These are phyloP conservation scores for Crocuta crocuta DNA, from an alignment of 2,113 vertebrate species.

Conservation along the genomic window DNA sequence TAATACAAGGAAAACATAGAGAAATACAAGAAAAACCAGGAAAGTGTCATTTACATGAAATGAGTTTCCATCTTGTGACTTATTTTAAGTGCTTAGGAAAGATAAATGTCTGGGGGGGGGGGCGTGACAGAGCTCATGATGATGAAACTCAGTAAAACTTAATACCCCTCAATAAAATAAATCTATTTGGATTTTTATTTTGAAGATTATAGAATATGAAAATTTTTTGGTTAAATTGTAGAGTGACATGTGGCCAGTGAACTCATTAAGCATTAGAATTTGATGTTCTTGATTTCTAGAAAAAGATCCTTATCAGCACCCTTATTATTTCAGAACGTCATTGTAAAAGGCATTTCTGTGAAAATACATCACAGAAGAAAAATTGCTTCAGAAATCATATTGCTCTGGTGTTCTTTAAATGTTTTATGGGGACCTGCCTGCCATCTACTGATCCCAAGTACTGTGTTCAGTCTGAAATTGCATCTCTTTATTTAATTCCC, in stretches of 20 bases:
- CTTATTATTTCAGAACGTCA: slow-evolving; percentile 8
- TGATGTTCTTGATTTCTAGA: neutral
- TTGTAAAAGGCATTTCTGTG: slow-evolving; percentile 53
- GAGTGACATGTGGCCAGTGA: neutral
- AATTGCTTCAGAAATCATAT: neutral
- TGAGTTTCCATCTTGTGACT: neutral
- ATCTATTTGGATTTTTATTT: neutral
- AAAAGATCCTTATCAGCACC: neutral
- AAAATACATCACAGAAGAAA: slow-evolving; percentile 58
- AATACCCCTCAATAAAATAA: neutral
- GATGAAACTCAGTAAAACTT: neutral
- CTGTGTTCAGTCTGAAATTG: slow-evolving; percentile 70
- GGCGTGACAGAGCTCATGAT: neutral
- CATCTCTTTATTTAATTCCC: slow-evolving; percentile 74
- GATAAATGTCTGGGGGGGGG: neutral
- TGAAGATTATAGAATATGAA: neutral
- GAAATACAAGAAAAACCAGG: neutral
- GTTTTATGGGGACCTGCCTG: slow-evolving; percentile 47
- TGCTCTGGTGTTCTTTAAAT: slow-evolving; percentile 51
- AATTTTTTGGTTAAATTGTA: neutral
- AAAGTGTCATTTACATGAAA: neutral
- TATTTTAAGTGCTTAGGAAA: neutral
- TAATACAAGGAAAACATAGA: neutral
- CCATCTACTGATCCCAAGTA: slow-evolving; percentile 25
- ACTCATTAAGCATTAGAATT: neutral